A percentile compares a stretch with the other conserved stretches of the same genome.
These are phyloP conservation scores for Peromyscus eremicus DNA, from an alignment of 2,797 vertebrate species.

Conservation along the genomic window DNA sequence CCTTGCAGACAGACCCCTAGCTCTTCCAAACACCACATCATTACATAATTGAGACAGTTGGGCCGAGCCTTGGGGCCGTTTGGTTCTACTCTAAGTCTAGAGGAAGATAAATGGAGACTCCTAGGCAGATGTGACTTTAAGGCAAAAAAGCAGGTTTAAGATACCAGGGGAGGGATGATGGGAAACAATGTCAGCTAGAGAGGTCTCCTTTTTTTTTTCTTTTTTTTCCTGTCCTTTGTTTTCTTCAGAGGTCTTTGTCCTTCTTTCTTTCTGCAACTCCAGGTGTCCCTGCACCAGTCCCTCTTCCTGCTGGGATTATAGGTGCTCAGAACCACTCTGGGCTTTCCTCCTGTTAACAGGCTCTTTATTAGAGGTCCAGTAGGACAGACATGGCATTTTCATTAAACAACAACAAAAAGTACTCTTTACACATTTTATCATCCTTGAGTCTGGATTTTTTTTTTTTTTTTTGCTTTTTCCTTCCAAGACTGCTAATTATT, in stretches of 20 bases:
- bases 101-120: constrained; percentile 24
- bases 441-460: constrained; percentile 16
- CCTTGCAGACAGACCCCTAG: constrained; percentile 58
- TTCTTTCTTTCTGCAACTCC: background rate
- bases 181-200: constrained; percentile 13
- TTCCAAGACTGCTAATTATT: background rate
- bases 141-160: background rate
- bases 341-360: background rate
- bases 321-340: no score
- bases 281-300: no score
- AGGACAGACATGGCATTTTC: background rate
- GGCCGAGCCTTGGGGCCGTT: constrained; percentile 26
- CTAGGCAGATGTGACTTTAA: constrained; percentile 52
- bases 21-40: constrained; percentile 54
- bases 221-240: background rate
- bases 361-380: background rate
- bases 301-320: background rate
- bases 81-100: constrained; percentile 40
- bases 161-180: background rate
- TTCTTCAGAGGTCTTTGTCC: no score
- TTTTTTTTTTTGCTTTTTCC: constrained; percentile 35
- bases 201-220: background rate
- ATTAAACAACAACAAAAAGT: background rate
- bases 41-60: constrained; percentile 64
- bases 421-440: constrained; percentile 39